These are phyloP conservation scores for Drosophila mettleri DNA, from an alignment of 2,888 invertebrate genomes.

Conservation along the genomic window DNA sequence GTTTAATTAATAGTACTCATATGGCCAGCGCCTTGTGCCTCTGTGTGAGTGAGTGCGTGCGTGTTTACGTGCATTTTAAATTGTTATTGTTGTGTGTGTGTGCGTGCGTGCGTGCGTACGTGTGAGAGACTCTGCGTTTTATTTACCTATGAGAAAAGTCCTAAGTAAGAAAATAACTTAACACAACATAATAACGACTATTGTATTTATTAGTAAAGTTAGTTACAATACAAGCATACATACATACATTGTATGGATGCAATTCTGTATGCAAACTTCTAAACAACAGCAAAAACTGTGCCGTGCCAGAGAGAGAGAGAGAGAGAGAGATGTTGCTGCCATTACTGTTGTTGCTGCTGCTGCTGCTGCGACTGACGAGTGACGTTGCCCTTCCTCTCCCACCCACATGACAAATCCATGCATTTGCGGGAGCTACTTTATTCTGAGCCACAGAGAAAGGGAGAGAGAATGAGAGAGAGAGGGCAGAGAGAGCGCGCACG, in stretches of 20 bases:
- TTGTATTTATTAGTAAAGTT: conserved; percentile 26
- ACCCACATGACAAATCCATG: conserved; percentile 52
- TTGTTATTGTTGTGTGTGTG: conserved; percentile 8
- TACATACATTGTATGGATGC: too few species aligned
- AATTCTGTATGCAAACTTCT: conserved; percentile 32
- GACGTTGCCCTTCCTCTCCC: conserved; percentile 59
- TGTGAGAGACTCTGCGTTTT: conserved; percentile 22
- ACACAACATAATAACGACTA: conserved; percentile 28
- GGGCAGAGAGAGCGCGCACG: conserved; percentile 15
- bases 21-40: conserved; percentile 1
- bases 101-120: not conserved
- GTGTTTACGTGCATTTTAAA: conserved; percentile 10
- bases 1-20: conserved; percentile 46
- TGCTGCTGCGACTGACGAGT: conserved; percentile 31
- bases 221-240: conserved; percentile 16
- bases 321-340: conserved; percentile 49
- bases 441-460: conserved; percentile 16
- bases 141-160: conserved; percentile 36
- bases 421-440: conserved; percentile 74
- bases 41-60: conserved; percentile 10
- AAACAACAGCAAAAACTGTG: conserved; percentile 62
- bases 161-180: conserved; percentile 13
- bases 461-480: not conserved
- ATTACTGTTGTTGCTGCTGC: conserved; percentile 38
- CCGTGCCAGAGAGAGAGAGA: too few species aligned